Base-by-base conservation (phyloP, 2,888 invertebrate genomes). In the Timema podura region DNA sequence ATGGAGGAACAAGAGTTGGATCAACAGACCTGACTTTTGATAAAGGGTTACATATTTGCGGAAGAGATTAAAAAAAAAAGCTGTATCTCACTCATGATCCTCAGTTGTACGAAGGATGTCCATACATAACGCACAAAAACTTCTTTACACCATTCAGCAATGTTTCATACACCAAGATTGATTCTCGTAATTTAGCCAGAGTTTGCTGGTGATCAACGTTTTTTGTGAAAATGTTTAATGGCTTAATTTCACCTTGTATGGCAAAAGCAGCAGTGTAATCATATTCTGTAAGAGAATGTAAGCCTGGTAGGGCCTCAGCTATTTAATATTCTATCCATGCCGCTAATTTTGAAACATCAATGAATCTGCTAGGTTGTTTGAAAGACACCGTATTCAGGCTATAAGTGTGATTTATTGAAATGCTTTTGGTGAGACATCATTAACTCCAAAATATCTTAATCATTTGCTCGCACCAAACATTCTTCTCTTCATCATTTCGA, bases 21-120 rank as follows among this genome's bases (percentile, higher is more conserved):
- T 57, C 57, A 57, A 57, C 57, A 57, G 57, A 30, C 57, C 57
- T 57, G 30, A 57, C n/a, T 57, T 57, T 57, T 57, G n/a, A 57
- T 15, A 57, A 57, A 8, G 15, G 57, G 9, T 57, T 57, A 57
- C 57, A 16, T 57, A 9, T 57, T n/a, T 16, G 57, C 8, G n/a
- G 15, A 57, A 30, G 57, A 2, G 57, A 57, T 30, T n/a, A n/a
- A n/a, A n/a, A 57, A 57, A 57, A 57, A 16, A 57, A 30, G 1
- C 16, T 13, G n/a, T 57, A 57, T 57, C 57, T 57, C 57, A 57
- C 57, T 57, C n/a, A 13, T 57, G 57, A 16, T 57, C 8, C 1
- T 57, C 8, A 57, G 0, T 16, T 10, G 57, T 57, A 57, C 8
- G 57, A 57, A 57, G 0, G 57, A 57, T 57, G 57, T 0, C 10